Conservation (phyloP, 2,888 invertebrate species). For the Calameuta pallipes region DNA sequence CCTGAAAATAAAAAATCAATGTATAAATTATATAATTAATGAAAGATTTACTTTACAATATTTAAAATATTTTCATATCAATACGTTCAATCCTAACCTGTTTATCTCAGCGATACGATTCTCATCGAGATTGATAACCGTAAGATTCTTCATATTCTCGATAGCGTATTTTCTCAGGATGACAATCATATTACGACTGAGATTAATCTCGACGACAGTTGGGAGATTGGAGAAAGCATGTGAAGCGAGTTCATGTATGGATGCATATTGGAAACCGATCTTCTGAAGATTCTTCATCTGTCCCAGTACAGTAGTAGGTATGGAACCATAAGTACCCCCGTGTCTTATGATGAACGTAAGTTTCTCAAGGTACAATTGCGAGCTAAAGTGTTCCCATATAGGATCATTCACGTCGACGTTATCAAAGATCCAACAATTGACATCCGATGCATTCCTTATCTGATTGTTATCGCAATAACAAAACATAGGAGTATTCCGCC, state of each 20-base stretch:
- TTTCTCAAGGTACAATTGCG: constrained; percentile 77
- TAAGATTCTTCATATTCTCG: constrained; percentile 77
- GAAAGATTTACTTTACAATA: too few species aligned
- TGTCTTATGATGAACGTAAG: constrained; percentile 79
- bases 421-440: constrained; percentile 83
- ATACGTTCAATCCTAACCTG: constrained; percentile 46
- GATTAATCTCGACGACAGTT: constrained; percentile 74
- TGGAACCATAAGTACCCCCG: constrained; percentile 76
- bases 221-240: constrained; percentile 82
- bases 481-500: constrained; percentile 71
- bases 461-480: constrained; percentile 75
- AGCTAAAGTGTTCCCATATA: constrained; percentile 80
- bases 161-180: constrained; percentile 77
- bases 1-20: constrained; percentile 47
- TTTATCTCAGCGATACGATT: constrained; percentile 82
- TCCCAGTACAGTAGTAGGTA: constrained; percentile 78
- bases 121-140: constrained; percentile 78
- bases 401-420: constrained; percentile 76
- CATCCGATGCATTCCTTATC: constrained; percentile 72
- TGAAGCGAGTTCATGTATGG: constrained; percentile 76
- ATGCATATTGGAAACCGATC: constrained; percentile 79
- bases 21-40: not conserved
- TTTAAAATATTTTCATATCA: too few species aligned
- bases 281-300: constrained; percentile 75
- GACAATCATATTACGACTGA: constrained; percentile 79